Evolutionary conservation across 2,113 vertebrate genomes (phyloP).

Genomic region (Sylvicapra grimmia): DNA sequence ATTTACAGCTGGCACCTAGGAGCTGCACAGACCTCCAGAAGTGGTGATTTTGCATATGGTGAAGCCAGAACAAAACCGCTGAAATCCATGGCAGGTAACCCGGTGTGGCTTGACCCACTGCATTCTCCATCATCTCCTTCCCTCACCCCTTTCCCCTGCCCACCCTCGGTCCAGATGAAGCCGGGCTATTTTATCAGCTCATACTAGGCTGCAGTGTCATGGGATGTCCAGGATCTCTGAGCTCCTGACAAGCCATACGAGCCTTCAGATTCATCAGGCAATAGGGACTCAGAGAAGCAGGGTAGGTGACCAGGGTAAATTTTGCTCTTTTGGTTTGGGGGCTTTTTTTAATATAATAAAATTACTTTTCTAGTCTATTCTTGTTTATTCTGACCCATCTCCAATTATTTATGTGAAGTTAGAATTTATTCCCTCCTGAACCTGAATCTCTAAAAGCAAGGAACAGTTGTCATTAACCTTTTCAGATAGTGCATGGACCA

Average conservation of each 20-base stretch:
- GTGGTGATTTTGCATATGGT: neutral
- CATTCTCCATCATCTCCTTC: neutral
- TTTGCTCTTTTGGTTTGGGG: neutral
- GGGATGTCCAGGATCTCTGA: neutral
- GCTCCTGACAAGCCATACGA: neutral
- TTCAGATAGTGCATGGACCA: neutral
- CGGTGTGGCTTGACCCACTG: neutral
- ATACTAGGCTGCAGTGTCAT: too few relatives aligned
- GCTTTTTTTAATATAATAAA: neutral
- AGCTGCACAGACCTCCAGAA: neutral
- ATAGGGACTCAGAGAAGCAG: neutral
- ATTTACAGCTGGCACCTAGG: neutral
- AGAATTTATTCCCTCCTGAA: neutral
- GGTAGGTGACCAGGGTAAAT: neutral
- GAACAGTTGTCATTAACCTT: constrained; percentile 11
- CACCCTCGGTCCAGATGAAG: neutral
- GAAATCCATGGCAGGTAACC: neutral
- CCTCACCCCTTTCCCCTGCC: neutral
- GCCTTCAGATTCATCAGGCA: neutral
- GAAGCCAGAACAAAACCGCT: neutral
- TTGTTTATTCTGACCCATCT: neutral
- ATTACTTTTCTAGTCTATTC: neutral
- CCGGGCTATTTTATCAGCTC: neutral
- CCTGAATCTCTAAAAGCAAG: constrained; percentile 29
- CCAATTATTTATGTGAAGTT: constrained; percentile 1